Percentiles rank a stretch among this genome's conserved stretches.
Conservation (phyloP, 2,888 invertebrate genomes). For the Oeneis ivallda region DNA sequence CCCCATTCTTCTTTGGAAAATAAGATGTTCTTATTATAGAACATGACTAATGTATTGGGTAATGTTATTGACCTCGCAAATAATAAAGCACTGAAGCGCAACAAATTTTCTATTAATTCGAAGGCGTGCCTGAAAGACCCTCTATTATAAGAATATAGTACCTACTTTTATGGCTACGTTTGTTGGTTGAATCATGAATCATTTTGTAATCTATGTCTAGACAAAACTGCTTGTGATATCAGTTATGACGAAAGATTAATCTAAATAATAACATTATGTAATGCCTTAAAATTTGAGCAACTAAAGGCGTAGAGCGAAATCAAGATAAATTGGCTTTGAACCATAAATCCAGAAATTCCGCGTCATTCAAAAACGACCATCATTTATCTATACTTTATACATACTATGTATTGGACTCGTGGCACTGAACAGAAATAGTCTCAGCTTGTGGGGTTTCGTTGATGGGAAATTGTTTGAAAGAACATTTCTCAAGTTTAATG, state of each 20-base stretch:
- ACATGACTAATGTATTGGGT: slow-evolving; percentile 8
- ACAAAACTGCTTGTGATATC: neutral
- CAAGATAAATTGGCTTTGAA: neutral
- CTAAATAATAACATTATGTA: neutral
- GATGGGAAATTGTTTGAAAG: neutral
- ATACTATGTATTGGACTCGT: neutral
- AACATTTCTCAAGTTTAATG: neutral
- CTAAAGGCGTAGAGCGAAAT: neutral
- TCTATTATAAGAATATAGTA: slow-evolving; percentile 2
- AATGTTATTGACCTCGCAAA: slow-evolving; percentile 27
- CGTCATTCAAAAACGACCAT: neutral
- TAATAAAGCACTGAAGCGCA: slow-evolving; percentile 52
- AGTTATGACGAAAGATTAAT: slow-evolving; percentile 1
- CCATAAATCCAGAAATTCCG: neutral
- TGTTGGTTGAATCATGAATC: slow-evolving; percentile 16
- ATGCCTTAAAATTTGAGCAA: neutral
- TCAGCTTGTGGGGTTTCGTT: slow-evolving; percentile 1
- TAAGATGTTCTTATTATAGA: neutral
- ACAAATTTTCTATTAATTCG: slow-evolving; percentile 48
- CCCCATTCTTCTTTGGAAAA: neutral
- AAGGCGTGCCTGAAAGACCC: slow-evolving; percentile 24
- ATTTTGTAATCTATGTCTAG: slow-evolving; percentile 23
- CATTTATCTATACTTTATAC: neutral
- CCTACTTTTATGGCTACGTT: slow-evolving; percentile 18
- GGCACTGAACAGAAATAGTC: slow-evolving; percentile 8